Evolutionary conservation across 2,888 invertebrate genomes (phyloP).

Genomic region (Protophormia terraenovae): DNA sequence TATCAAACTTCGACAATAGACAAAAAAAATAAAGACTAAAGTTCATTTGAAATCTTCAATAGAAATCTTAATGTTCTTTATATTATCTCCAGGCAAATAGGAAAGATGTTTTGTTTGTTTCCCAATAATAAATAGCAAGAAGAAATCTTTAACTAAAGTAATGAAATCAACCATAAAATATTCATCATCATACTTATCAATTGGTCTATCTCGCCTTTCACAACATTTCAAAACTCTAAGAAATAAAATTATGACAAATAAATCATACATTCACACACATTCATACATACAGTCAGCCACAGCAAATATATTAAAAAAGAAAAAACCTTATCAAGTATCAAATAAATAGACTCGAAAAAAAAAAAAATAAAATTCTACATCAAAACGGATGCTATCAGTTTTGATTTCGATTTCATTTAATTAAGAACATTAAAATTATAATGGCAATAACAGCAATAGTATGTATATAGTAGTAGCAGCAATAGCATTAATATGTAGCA

Average conservation of each 20-base stretch:
- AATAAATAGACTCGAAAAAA: constrained; percentile 44
- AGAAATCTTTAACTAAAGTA: background rate
- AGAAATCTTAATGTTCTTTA: background rate
- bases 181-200: background rate
- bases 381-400: constrained; percentile 52
- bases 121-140: background rate
- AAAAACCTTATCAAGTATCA: constrained; percentile 40
- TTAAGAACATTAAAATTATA: constrained; percentile 50
- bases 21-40: too few relatives aligned
- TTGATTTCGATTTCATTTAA: constrained; percentile 53
- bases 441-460: constrained; percentile 13
- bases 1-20: too few relatives aligned
- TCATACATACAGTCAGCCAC: too few relatives aligned
- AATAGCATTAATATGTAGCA: background rate
- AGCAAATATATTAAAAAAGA: too few relatives aligned
- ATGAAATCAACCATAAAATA: constrained; percentile 27
- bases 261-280: background rate
- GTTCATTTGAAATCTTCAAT: constrained; percentile 4
- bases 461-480: background rate
- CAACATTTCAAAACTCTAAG: constrained; percentile 3
- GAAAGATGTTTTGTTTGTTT: background rate
- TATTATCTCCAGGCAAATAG: background rate
- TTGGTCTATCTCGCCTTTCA: constrained; percentile 38
- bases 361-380: too few relatives aligned
- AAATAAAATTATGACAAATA: constrained; percentile 28